phyloP scores from a whole-genome alignment of 2,888 invertebrate species.

The Hecatera dysodea region DNA sequence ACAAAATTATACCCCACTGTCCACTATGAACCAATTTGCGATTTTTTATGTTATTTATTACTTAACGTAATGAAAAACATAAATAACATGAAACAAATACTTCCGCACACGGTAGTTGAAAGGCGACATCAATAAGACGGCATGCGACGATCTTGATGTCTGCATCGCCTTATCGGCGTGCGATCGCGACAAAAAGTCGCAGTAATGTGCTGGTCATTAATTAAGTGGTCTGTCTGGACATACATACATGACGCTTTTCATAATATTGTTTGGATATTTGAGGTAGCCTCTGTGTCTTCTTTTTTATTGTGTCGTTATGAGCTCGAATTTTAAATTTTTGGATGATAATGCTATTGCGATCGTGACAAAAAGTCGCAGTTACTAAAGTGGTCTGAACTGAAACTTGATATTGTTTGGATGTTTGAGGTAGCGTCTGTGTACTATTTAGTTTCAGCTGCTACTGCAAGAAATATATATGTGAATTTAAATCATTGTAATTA shows the following conservation, averaged over 20 bases:
- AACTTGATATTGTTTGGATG: too few relatives aligned
- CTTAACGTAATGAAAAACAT: constrained; percentile 25
- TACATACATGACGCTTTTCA: constrained; percentile 40
- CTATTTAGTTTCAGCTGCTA: too few relatives aligned
- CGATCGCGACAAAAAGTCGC: constrained; percentile 74
- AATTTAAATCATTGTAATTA: too few relatives aligned
- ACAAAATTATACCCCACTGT: too few relatives aligned
- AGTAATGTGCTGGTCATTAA: constrained; percentile 85
- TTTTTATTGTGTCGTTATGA: constrained; percentile 45
- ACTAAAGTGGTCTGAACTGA: too few relatives aligned
- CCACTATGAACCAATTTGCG: too few relatives aligned
- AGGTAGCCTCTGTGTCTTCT: constrained; percentile 51
- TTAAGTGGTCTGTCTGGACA: constrained; percentile 73
- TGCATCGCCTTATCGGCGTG: constrained; percentile 75
- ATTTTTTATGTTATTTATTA: too few relatives aligned
- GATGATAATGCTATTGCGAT: background rate
- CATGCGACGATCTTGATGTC: constrained; percentile 84
- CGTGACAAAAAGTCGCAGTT: too few relatives aligned
- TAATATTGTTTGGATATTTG: constrained; percentile 56
- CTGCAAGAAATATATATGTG: too few relatives aligned
- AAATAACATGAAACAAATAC: constrained; percentile 71
- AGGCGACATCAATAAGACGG: constrained; percentile 83
- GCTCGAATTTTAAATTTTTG: constrained; percentile 22
- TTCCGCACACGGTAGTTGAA: constrained; percentile 82
- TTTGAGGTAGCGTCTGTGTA: too few relatives aligned